A percentile compares a stretch with the other conserved stretches of the same genome.
Conservation (phyloP, 2,888 invertebrate genomes). For the Dynastes grantii region DNA sequence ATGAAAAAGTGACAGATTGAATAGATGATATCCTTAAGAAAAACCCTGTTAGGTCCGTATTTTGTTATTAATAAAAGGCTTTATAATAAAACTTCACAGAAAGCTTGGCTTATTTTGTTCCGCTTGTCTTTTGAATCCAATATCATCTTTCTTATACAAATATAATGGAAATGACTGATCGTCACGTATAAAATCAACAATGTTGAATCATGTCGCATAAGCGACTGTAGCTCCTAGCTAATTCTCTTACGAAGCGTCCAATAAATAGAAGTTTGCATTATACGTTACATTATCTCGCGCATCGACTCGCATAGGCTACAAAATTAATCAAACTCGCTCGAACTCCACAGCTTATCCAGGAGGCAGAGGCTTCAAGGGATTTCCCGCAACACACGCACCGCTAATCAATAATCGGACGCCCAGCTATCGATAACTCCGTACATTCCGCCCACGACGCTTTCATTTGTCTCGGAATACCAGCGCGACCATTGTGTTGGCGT, state of each 20-base stretch:
- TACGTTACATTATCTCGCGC: constrained; percentile 13
- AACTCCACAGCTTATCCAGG: not conserved
- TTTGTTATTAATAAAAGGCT: no score
- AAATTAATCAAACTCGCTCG: constrained; percentile 29
- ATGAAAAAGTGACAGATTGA: no score
- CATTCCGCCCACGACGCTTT: constrained; percentile 65
- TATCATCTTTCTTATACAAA: no score
- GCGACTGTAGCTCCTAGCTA: constrained; percentile 9
- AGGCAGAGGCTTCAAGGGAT: constrained; percentile 25
- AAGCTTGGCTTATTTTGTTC: no score
- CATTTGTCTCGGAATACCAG: constrained; percentile 66
- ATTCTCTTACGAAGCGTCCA: constrained; percentile 19
- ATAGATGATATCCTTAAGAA: no score
- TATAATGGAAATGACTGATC: no score
- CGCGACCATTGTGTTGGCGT: constrained; percentile 63
- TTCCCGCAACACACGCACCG: constrained; percentile 56
- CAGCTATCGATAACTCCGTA: constrained; percentile 66
- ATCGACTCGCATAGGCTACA: constrained; percentile 10
- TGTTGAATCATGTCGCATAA: not conserved
- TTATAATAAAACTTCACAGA: no score
- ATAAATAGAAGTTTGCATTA: constrained; percentile 16
- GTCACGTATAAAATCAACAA: no score
- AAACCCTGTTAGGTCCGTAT: no score
- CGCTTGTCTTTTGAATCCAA: no score
- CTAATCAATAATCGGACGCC: constrained; percentile 64